Conservation (phyloP, 2,888 invertebrate species). For the Busseola fusca region DNA sequence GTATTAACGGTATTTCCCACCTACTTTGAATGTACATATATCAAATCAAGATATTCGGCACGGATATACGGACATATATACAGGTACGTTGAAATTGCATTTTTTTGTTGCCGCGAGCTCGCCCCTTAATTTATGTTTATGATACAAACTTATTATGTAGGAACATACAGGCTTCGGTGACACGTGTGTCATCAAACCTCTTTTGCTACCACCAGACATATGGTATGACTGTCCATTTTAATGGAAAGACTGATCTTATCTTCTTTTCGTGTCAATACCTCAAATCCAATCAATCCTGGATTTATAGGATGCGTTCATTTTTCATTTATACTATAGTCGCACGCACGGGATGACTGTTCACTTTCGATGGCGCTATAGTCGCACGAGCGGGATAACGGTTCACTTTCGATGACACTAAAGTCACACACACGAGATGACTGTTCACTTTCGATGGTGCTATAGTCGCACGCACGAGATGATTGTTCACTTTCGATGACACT, state of each 20-base stretch:
- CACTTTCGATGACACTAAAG: neutral
- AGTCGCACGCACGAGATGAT: neutral
- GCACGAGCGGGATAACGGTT: neutral
- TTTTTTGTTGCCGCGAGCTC: neutral
- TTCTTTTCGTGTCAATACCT: neutral
- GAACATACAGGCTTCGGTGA: slow-evolving; percentile 9
- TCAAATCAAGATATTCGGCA: neutral
- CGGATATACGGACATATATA: neutral
- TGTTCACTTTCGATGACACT: neutral
- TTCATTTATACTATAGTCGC: neutral
- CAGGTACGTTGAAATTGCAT: neutral
- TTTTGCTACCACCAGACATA: neutral
- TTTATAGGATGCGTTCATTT: neutral
- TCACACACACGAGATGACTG: too few relatives aligned
- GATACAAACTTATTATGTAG: neutral
- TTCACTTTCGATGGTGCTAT: neutral
- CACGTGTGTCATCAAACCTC: neutral
- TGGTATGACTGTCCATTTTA: neutral
- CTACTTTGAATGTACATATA: neutral
- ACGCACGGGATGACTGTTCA: neutral
- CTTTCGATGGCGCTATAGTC: neutral
- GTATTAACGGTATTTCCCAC: neutral
- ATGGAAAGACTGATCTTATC: neutral
- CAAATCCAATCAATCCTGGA: neutral
- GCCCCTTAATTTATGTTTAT: neutral